phyloP scores from a whole-genome alignment of 2,888 invertebrate genomes.

The Aethes cnicana region DNA sequence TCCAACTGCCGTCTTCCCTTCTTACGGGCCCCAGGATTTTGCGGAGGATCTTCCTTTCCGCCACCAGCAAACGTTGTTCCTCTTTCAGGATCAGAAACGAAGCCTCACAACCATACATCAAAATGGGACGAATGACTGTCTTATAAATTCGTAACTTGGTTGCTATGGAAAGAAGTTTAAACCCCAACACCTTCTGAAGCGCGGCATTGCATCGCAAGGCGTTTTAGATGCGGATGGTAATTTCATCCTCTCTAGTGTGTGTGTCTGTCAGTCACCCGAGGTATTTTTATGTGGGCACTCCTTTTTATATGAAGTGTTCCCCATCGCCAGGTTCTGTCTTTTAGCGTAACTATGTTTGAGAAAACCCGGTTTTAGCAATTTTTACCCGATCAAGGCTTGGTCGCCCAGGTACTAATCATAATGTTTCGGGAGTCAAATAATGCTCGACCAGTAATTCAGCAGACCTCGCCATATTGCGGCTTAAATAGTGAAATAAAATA shows the following conservation, averaged over 20 bases:
- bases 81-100: not conserved
- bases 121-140: not conserved
- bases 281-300: no score
- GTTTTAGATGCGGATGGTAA: not conserved
- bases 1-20: not conserved
- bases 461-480: no score
- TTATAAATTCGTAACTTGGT: not conserved
- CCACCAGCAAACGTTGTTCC: not conserved
- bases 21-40: not conserved
- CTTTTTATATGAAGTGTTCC: no score
- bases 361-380: no score
- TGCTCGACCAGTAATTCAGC: no score
- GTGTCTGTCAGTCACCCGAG: no score
- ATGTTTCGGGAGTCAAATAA: no score
- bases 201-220: not conserved
- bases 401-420: no score
- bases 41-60: not conserved
- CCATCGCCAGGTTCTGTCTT: no score
- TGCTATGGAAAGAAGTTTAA: not conserved
- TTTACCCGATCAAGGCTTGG: no score
- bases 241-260: not conserved
- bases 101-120: not conserved
- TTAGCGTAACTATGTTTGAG: no score
- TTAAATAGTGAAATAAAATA: no score
- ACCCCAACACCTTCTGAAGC: not conserved